A percentile compares a stretch with the other conserved stretches of the same genome.
Evolutionary conservation across 2,113 vertebrate species (phyloP).

Genomic region (human): DNA sequence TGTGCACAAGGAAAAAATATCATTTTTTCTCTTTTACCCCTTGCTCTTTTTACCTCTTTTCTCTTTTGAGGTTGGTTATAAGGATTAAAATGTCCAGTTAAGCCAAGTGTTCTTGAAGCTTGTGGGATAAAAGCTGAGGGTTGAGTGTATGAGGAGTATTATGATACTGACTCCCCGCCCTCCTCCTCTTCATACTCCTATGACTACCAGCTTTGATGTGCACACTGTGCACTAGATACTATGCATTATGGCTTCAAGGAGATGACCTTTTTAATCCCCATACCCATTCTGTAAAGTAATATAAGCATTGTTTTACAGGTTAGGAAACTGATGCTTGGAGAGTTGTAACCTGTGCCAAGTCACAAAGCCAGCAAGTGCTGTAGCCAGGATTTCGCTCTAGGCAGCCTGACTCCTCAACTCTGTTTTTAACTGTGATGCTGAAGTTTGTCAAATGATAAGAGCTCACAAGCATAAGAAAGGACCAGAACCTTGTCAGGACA

Average conservation of each 20-base stretch:
- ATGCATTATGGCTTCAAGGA: background rate
- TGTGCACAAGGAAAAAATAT: background rate
- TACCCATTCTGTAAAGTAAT: background rate
- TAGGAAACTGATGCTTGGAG: background rate
- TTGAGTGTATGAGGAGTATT: rapidly evolving
- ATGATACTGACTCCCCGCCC: rapidly evolving
- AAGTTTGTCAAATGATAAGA: background rate
- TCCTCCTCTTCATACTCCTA: background rate
- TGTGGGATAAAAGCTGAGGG: rapidly evolving
- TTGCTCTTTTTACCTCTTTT: background rate
- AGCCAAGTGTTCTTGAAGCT: background rate
- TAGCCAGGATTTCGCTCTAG: background rate
- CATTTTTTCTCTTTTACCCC: background rate
- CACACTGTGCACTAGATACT: rapidly evolving
- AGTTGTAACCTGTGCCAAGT: background rate
- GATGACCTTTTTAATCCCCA: background rate
- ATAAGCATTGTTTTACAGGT: background rate
- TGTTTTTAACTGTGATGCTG: background rate
- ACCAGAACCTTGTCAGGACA: background rate
- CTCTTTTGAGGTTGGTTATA: background rate
- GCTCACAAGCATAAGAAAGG: background rate
- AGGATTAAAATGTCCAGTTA: background rate
- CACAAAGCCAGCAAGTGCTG: background rate
- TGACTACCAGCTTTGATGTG: background rate
- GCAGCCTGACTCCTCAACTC: background rate